Conservation (phyloP, 2,888 invertebrate species). For the Suillia variegata region DNA sequence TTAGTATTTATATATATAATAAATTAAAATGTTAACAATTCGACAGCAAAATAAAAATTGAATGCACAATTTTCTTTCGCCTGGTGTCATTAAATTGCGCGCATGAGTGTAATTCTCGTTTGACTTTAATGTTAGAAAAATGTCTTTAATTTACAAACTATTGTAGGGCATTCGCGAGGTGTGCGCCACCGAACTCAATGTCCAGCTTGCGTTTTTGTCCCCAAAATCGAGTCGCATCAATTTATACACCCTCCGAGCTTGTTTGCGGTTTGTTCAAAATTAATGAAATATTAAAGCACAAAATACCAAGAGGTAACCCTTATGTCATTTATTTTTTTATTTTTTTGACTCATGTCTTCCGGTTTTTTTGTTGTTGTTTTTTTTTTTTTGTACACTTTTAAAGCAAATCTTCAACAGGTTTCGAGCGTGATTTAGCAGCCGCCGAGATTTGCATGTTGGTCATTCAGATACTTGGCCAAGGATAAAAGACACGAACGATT, state of each 20-base stretch:
- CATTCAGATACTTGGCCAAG: not conserved
- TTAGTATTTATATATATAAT: too few relatives aligned
- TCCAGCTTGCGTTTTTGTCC: not conserved
- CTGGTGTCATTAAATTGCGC: too few relatives aligned
- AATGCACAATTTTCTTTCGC: too few relatives aligned
- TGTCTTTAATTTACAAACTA: too few relatives aligned
- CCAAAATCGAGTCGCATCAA: not conserved
- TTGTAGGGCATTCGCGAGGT: too few relatives aligned
- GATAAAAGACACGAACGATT: not conserved
- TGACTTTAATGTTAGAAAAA: too few relatives aligned
- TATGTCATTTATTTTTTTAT: not conserved
- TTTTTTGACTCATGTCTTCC: not conserved
- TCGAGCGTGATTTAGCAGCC: not conserved
- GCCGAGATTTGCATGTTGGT: not conserved
- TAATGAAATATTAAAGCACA: slow-evolving; percentile 1
- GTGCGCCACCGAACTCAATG: too few relatives aligned
- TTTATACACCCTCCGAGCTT: slow-evolving; percentile 1
- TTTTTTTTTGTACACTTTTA: too few relatives aligned
- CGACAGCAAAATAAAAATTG: too few relatives aligned
- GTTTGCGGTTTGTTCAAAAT: not conserved
- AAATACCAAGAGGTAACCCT: not conserved
- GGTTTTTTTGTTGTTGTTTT: not conserved
- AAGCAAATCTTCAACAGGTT: not conserved
- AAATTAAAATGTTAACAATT: too few relatives aligned
- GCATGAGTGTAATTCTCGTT: too few relatives aligned